A percentile compares a stretch with the other conserved stretches of the same genome.
Evolutionary conservation across 1,140 invertebrate species (phyloP).

Genomic region (Drosophila rhopaloa): DNA sequence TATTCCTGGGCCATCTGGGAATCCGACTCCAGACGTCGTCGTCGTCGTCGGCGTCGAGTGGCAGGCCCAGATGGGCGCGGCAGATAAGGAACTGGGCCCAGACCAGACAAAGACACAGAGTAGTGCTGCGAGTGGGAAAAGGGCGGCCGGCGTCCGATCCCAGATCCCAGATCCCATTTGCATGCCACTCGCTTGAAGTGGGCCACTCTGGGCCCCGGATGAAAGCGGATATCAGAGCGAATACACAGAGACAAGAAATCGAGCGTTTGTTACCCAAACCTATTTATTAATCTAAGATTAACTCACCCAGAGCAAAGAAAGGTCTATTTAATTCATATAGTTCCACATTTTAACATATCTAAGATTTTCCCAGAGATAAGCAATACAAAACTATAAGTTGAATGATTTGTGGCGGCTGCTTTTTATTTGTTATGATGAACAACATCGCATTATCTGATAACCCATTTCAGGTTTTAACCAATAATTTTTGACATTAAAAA

Average conservation of each 20-base stretch:
- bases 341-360: no score
- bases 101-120: constrained; percentile 17
- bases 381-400: not conserved
- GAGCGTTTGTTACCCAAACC: not conserved
- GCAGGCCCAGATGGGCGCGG: constrained; percentile 67
- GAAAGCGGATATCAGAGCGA: constrained; percentile 16
- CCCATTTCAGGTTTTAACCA: no score
- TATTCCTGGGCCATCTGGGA: constrained; percentile 15
- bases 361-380: not conserved
- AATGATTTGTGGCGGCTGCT: no score
- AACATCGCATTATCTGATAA: no score
- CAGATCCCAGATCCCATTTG: constrained; percentile 44
- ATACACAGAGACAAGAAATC: not conserved
- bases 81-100: constrained; percentile 54
- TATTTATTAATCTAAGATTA: not conserved
- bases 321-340: not conserved
- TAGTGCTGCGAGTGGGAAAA: not conserved
- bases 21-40: constrained; percentile 22
- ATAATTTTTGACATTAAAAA: no score
- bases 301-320: not conserved
- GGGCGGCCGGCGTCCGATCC: constrained; percentile 22
- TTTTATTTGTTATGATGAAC: no score
- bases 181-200: constrained; percentile 46
- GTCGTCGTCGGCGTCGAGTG: constrained; percentile 53
- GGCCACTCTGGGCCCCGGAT: constrained; percentile 38